Base-by-base conservation (phyloP, 2,797 vertebrate genomes). In the Gouania willdenowi region DNA sequence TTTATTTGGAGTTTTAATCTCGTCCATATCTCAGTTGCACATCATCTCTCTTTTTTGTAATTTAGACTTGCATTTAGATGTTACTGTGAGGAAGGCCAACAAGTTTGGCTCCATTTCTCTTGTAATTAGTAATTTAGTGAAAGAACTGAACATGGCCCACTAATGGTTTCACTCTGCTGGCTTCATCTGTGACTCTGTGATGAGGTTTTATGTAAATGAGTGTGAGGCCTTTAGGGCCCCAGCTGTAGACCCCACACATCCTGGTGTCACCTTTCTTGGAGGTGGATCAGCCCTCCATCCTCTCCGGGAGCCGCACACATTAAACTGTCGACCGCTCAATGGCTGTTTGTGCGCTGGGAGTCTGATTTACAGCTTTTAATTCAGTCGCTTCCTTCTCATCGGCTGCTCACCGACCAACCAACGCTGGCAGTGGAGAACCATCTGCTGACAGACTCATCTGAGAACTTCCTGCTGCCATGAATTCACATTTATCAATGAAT, bases 251-350 rank as follows among this genome's bases (percentile, higher is more conserved):
- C 44, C 31, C 2, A 41, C 59, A 46, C 56, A 49, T 75, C 56
- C 61, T 42, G 44, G 81, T 66, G 66, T 84, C 74, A 64, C 70
- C 17, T 81, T 83, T 76, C 76, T 63, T 58, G 49, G 49, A 40
- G 71, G 74, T 81, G 78, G 75, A 77, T 77, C 54, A 76, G 73
- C 54, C 27, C 66, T 70, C 67, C 75, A 42, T 66, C 67, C 68
- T 72, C 74, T 50, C 68, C 71, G 35, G 59, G 73, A 74, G 77
- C 68, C 33, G 41, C 38, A 69, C 67, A 62, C 79, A 70, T 88
- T 86, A 87, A 85, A 72, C 73, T 84, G 85, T 83, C 84, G 32
- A 27, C 42, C 45, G 54, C 60, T 86, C 71, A 79, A 80, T 73
- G 65, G 73, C 50, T 39, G 64, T 71, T 79, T 82, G 66, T 75